Evolutionary conservation across 2,113 vertebrate species (phyloP).

Genomic region (Dendropsophus ebraccatus): DNA sequence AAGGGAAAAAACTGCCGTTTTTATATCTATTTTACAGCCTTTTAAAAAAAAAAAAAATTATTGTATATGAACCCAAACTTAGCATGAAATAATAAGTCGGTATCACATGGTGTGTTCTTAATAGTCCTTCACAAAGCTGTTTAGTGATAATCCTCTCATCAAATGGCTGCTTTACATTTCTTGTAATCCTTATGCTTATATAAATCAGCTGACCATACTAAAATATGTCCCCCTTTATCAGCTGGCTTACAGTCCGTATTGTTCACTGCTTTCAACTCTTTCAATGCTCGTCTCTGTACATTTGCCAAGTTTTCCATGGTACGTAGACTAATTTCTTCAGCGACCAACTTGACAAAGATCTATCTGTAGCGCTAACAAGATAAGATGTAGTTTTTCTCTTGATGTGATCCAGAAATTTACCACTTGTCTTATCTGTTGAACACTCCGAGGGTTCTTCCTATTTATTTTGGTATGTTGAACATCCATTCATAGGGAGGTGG

Average conservation of each 20-base stretch:
- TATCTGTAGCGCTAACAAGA: background rate
- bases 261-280: background rate
- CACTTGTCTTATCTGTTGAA: background rate
- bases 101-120: background rate
- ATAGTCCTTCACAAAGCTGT: background rate
- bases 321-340: background rate
- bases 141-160: background rate
- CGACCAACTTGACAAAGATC: slow-evolving; percentile 15
- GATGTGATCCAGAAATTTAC: background rate
- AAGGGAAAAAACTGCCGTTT: too few relatives aligned
- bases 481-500: background rate
- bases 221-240: background rate
- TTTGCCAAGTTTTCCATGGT: background rate
- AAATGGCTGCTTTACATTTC: background rate
- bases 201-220: background rate
- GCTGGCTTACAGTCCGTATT: background rate
- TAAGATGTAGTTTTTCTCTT: background rate
- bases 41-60: too few relatives aligned
- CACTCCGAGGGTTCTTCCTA: background rate
- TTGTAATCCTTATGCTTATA: background rate
- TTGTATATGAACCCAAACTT: too few relatives aligned
- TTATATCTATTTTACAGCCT: too few relatives aligned
- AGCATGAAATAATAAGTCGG: background rate
- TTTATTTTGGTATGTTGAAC: background rate
- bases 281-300: background rate